phyloP scores from a whole-genome alignment of 2,888 invertebrate genomes.

The Pterobdella sp. region DNA sequence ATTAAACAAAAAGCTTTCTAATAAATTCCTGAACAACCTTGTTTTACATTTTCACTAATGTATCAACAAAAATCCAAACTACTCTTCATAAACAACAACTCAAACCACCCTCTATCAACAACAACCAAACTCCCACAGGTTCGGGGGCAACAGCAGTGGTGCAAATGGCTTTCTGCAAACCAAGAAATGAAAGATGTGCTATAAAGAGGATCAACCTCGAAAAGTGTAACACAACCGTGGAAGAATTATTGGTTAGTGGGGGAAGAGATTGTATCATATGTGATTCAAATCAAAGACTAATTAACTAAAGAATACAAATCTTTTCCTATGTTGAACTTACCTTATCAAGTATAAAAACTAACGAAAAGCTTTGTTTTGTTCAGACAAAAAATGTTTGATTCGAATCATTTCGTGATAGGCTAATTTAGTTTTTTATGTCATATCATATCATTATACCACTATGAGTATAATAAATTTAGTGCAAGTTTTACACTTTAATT shows the following conservation, averaged over 20 bases:
- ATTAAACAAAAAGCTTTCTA: no score
- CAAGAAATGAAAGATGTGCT: slow-evolving; percentile 87
- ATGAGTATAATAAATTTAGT: no score
- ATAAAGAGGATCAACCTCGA: slow-evolving; percentile 97
- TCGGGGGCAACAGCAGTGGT: slow-evolving; percentile 93
- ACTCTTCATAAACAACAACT: no score
- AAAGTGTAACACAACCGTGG: slow-evolving; percentile 99
- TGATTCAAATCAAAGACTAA: not conserved
- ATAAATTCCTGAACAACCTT: no score
- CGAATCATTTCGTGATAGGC: no score
- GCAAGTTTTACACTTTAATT: no score
- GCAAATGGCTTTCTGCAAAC: slow-evolving; percentile 81
- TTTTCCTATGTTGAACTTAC: not conserved
- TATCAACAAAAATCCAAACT: no score
- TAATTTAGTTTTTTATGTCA: no score
- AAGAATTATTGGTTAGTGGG: slow-evolving; percentile 72
- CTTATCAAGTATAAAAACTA: not conserved
- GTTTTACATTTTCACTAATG: no score
- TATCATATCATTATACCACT: no score
- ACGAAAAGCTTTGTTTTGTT: not conserved
- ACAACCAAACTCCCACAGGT: slow-evolving; percentile 56
- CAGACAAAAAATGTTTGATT: no score
- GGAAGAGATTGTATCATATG: not conserved
- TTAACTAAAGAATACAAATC: not conserved
- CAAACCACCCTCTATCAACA: no score